Percentiles rank a stretch among this genome's conserved stretches.
These are phyloP conservation scores for Ia io DNA, from an alignment of 2,113 vertebrate genomes.

Conservation along the genomic window DNA sequence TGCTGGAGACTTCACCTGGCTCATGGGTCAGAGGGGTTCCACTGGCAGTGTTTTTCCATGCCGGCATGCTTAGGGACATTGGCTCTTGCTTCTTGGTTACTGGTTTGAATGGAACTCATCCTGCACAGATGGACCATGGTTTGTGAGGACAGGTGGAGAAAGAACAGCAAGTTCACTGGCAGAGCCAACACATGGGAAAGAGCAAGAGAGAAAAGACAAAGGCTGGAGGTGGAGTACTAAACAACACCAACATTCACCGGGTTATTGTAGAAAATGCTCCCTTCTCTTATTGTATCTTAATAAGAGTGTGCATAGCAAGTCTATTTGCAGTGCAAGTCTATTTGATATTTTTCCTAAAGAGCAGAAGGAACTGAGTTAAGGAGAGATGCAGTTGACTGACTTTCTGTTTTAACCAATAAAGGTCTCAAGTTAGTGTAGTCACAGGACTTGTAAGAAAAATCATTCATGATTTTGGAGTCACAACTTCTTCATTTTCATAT, in stretches of 20 bases:
- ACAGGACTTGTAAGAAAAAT: neutral
- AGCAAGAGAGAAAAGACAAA: constrained; percentile 11
- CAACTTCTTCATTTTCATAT: neutral
- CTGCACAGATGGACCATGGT: constrained; percentile 65
- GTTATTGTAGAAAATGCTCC: neutral
- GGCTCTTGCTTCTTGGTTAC: constrained; percentile 40
- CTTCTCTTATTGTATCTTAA: neutral
- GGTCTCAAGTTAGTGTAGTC: neutral
- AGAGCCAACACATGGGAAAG: constrained; percentile 39
- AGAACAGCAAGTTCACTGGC: constrained; percentile 58
- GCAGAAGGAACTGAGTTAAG: constrained; percentile 12
- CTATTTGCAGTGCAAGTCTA: neutral
- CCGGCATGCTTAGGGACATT: neutral
- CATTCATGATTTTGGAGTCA: neutral
- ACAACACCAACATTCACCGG: constrained; percentile 25
- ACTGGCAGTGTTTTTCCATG: neutral
- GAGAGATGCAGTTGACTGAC: neutral
- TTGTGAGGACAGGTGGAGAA: constrained; percentile 68
- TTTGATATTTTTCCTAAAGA: constrained; percentile 14
- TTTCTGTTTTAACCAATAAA: neutral
- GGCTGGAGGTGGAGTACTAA: neutral
- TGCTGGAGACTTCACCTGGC: neutral
- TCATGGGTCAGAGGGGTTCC: neutral
- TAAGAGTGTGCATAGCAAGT: neutral
- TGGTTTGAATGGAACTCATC: constrained; percentile 51